phyloP scores from a whole-genome alignment of 2,888 invertebrate species.

The Aporophyla nigra region DNA sequence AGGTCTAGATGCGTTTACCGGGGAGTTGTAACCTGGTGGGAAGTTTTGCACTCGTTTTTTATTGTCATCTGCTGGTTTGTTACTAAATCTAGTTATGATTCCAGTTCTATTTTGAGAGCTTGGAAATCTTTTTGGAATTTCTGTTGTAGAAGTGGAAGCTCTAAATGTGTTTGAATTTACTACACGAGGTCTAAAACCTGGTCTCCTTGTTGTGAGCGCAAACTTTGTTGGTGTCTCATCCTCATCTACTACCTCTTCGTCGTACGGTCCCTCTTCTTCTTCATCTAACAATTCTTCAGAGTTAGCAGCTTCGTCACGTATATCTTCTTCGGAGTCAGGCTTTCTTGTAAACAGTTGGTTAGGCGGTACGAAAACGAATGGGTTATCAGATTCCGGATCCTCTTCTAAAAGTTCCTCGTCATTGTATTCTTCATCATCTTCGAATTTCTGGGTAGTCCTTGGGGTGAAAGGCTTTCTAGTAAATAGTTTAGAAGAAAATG shows the following conservation, averaged over 20 bases:
- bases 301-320: constrained; percentile 52
- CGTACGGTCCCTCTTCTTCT: constrained; percentile 73
- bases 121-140: constrained; percentile 78
- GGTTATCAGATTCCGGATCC: constrained; percentile 79
- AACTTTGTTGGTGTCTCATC: constrained; percentile 71
- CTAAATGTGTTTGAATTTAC: constrained; percentile 87
- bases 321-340: constrained; percentile 73
- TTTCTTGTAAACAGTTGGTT: constrained; percentile 85
- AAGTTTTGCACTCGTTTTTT: constrained; percentile 87
- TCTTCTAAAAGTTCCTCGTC: constrained; percentile 83
- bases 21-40: constrained; percentile 81
- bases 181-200: constrained; percentile 80
- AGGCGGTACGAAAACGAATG: constrained; percentile 86
- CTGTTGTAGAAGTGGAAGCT: constrained; percentile 85
- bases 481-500: constrained; percentile 81
- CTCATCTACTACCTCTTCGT: constrained; percentile 74
- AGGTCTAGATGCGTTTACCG: constrained; percentile 62
- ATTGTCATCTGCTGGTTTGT: constrained; percentile 77
- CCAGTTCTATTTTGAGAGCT: constrained; percentile 80
- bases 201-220: constrained; percentile 78
- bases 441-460: constrained; percentile 82
- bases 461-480: constrained; percentile 85
- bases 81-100: constrained; percentile 79
- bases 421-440: constrained; percentile 83
- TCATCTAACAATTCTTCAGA: constrained; percentile 73